Evolutionary conservation across 2,797 vertebrate species (phyloP), one percentile per base, ranked within the genome.

Genomic region (Hapalemur alaotrensis): DNA sequence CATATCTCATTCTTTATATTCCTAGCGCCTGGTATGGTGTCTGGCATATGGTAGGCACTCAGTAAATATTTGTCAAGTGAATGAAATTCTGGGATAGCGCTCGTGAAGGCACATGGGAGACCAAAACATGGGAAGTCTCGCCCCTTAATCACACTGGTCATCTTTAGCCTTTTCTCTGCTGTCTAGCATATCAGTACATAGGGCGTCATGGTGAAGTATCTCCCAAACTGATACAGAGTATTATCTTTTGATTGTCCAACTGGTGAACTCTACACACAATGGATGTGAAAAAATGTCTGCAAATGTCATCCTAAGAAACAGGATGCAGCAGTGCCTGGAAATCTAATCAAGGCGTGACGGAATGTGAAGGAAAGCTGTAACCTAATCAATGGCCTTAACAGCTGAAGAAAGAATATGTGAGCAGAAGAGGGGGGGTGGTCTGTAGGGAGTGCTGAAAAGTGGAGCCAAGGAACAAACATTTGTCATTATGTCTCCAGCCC

Each of bases 391-490:
- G 96, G 94, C 72, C 96, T 89, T 94, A 96, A 96, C 97, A 97
- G 97, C 97, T 97, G 97, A 97, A 96, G 96, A 85, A 92, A 95
- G 96, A 94, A 12, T 95, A 84, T 97, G 93, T 95, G 97, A 97
- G 81, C 91, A 92, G 95, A 95, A 96, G 91, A 25, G 95, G 30
- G 95, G 82, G 83, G 84, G 57, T 59, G 89, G 96, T 95, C 96
- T 97, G 83, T 14, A 70, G 97, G 97, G 97, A 97, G 94, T 70
- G 95, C 96, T 90, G 93, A 73, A 76, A 93, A 96, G 83, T 83
- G 50, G 76, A 97, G 96, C 97, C 97, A 97, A 96, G 96, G 93
- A 97, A 96, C 96, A 98, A 97, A 97, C 97, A 97, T 98, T 96
- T 97, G 93, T 98, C 97, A 97, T 97, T 57, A 79, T 92, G 96